Evolutionary conservation across 2,797 vertebrate genomes (phyloP).

Genomic region (Mormyrops boulengeri): DNA sequence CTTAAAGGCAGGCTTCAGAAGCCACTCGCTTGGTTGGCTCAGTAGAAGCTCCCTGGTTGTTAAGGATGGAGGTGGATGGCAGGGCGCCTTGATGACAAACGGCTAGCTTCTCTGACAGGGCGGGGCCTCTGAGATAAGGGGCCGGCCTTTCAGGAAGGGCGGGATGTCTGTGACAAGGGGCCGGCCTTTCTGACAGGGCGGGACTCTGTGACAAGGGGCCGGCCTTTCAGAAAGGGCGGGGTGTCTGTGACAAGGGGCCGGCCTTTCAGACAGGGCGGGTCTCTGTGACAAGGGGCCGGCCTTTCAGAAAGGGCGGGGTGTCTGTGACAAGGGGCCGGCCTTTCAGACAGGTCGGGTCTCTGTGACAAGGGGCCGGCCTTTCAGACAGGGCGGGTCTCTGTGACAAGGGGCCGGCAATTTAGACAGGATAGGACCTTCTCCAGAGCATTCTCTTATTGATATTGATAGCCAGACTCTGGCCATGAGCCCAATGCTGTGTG

Average conservation of each 20-base stretch:
- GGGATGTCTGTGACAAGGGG: background rate
- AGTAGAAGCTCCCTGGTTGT: background rate
- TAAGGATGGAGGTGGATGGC: background rate
- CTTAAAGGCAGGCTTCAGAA: slow-evolving; percentile 9
- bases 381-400: background rate
- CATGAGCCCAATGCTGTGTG: background rate
- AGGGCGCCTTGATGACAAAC: background rate
- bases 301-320: background rate
- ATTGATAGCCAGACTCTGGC: background rate
- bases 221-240: background rate
- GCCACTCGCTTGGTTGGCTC: background rate
- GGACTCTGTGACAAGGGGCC: background rate
- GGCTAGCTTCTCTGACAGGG: background rate
- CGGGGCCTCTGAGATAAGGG: too few species aligned
- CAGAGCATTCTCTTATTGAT: background rate
- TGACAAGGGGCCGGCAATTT: background rate
- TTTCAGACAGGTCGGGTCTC: background rate
- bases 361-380: background rate
- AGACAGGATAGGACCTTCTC: background rate
- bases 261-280: background rate
- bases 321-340: background rate
- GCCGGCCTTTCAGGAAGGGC: background rate
- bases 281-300: background rate
- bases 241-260: background rate
- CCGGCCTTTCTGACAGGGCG: background rate